Evolutionary conservation across 2,797 vertebrate species (phyloP).

Genomic region (Mico argentatus): DNA sequence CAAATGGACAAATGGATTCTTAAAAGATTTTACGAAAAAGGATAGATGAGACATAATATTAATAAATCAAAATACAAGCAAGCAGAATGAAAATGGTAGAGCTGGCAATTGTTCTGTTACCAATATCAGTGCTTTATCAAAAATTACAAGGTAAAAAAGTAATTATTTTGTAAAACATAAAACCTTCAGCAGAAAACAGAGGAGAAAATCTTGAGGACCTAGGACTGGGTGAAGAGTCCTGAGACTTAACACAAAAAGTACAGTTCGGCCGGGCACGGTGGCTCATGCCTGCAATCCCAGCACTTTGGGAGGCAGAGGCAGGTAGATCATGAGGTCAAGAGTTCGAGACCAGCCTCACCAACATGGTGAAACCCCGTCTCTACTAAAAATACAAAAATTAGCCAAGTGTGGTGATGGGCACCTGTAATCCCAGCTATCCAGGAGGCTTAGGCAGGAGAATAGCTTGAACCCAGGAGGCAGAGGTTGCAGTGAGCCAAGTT

Average conservation of each 20-base stretch:
- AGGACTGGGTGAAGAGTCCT: neutral
- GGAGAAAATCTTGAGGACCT: neutral
- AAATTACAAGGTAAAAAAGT: neutral
- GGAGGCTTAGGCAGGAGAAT: neutral
- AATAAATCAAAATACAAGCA: constrained; percentile 14
- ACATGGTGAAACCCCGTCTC: neutral
- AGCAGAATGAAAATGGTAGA: neutral
- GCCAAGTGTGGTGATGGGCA: neutral
- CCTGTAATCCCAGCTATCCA: neutral
- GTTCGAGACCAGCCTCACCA: neutral
- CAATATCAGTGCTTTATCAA: neutral
- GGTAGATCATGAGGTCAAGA: neutral
- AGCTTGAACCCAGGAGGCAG: neutral
- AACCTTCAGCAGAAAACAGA: neutral
- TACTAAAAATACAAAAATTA: neutral
- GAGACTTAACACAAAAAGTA: neutral
- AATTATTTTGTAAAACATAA: neutral
- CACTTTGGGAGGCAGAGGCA: neutral
- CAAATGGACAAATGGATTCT: neutral
- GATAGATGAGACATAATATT: neutral
- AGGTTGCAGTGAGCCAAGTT: neutral
- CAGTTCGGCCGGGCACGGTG: neutral
- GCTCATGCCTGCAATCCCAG: neutral
- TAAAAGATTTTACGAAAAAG: neutral
- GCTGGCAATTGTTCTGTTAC: neutral